phyloP scores from a whole-genome alignment of 2,113 vertebrate genomes.

The Potamarius usumacintae region DNA sequence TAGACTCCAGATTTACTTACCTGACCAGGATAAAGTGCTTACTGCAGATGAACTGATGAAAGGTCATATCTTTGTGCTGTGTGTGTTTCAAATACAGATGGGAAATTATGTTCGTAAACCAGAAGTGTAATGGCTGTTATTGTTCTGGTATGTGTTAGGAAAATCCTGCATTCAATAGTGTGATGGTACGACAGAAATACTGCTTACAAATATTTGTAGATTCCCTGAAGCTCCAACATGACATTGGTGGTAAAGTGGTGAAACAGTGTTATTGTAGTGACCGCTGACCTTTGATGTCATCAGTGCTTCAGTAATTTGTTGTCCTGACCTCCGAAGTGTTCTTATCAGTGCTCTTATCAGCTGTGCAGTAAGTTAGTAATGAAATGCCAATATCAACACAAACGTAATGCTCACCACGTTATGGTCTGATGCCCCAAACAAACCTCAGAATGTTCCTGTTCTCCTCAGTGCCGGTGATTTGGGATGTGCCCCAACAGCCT shows the following conservation, averaged over 20 bases:
- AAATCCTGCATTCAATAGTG: neutral
- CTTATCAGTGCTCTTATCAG: neutral
- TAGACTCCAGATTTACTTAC: neutral
- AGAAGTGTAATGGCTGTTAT: neutral
- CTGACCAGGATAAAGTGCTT: neutral
- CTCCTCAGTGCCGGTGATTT: neutral
- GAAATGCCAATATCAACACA: neutral
- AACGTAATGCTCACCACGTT: neutral
- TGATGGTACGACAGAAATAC: neutral
- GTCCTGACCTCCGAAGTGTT: neutral
- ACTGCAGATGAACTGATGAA: neutral
- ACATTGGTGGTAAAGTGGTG: neutral
- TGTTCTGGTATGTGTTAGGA: neutral
- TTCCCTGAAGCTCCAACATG: neutral
- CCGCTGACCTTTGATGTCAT: neutral
- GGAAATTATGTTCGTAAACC: neutral
- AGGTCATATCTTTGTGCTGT: neutral
- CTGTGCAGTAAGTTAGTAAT: neutral
- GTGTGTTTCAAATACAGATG: too few relatives aligned
- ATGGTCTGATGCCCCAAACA: neutral
- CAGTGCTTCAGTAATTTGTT: neutral
- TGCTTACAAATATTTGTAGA: neutral
- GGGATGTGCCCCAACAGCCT: neutral
- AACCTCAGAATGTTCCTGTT: neutral
- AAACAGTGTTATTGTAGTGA: neutral